Evolutionary conservation across 2,888 invertebrate genomes (phyloP).

Genomic region (Callyntrura guangdongensis): DNA sequence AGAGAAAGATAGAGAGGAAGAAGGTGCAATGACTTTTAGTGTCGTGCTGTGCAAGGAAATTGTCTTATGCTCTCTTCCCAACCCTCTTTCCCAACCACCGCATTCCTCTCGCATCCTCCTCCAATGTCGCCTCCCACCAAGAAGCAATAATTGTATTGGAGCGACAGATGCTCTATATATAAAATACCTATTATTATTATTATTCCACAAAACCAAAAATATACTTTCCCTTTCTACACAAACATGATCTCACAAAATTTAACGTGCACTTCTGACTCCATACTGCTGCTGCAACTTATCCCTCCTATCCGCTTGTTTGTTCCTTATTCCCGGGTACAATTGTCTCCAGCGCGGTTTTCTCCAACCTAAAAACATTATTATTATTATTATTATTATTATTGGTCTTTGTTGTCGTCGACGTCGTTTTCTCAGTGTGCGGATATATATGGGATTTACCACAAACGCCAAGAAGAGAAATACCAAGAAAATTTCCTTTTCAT

Average conservation of each 20-base stretch:
- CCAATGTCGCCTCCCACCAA: not conserved
- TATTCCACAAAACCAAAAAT: not conserved
- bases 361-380: no score
- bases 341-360: no score
- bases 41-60: slow-evolving; percentile 65
- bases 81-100: not conserved
- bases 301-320: no score
- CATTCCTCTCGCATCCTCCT: not conserved
- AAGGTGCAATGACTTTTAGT: slow-evolving; percentile 67
- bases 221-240: not conserved
- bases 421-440: no score
- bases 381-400: no score
- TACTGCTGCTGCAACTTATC: no score
- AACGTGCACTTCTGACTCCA: not conserved
- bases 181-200: not conserved
- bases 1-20: not conserved
- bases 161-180: not conserved
- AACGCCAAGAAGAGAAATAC: no score
- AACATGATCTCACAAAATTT: not conserved
- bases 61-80: slow-evolving; percentile 48
- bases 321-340: no score
- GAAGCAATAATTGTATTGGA: not conserved
- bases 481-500: no score
- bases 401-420: no score
- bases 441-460: no score